Evolutionary conservation across 2,888 invertebrate genomes (phyloP), one percentile per base, ranked within the genome.

Genomic region (Rotaria magnacalcarata): DNA sequence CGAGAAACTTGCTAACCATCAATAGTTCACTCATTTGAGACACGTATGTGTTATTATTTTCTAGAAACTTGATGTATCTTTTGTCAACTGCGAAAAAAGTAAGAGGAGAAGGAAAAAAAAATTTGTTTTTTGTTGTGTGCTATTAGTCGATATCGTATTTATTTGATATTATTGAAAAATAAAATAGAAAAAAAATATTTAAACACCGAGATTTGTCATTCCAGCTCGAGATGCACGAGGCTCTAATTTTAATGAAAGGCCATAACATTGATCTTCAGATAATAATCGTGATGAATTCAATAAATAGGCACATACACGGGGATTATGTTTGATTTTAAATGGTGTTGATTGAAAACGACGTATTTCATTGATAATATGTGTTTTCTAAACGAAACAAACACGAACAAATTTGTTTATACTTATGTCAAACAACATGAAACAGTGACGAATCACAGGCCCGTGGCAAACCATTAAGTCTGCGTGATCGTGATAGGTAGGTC

Each of bases 341-440:
- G 95, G 94, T 2, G 95, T 95, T 91, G 96, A 95, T 90, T 96
- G 96, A 90, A 95, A 96, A 89, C 95, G 94, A 27, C 95, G 93
- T 88, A 96, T 95, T 92, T 96, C 96, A 85, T 96, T 93, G 88
- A 96, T 96, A 11, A 96, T 95, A 90, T 96, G 96, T 10, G 96
- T 96, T 89, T 96, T 95, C 95, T 96, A 92, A 34, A 92, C 93
- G 56, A 80, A 58, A 47, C 16, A 7, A 67, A n/a, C 21, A 52
- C 24, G 54, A 16, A 8, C 11, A 52, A 14, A 52, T 52, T 52
- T 52, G 3, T 1, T 16, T 52, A 52, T 52, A 52, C 3, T 52
- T 14, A 52, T 52, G 14, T 52, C 8, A 3, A 52, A 52, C 11
- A 16, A 52, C 11, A 16, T 11, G 47, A 47, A 34, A 34, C 4